phyloP scores from a whole-genome alignment of 2,888 invertebrate genomes.

The Psylliodes chrysocephalus region DNA sequence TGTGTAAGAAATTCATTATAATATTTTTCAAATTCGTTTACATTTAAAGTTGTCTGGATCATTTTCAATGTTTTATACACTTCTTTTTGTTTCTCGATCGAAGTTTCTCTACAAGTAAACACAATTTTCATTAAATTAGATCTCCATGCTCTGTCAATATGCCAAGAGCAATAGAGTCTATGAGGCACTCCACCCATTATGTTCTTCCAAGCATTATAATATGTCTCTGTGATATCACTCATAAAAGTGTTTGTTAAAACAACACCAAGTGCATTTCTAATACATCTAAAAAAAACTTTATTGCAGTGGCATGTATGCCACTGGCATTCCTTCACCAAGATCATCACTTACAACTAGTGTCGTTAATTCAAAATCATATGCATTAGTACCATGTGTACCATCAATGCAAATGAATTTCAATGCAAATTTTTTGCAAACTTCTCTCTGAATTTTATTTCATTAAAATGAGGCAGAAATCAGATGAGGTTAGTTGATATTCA shows the following conservation, averaged over 20 bases:
- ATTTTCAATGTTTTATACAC: background rate
- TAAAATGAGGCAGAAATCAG: constrained; percentile 9
- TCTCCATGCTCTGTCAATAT: no score
- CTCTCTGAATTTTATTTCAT: constrained; percentile 1
- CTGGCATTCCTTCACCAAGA: constrained; percentile 6
- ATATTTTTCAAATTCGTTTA: background rate
- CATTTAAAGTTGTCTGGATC: constrained; percentile 1
- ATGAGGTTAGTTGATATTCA: no score
- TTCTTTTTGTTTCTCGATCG: background rate
- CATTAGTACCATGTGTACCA: constrained; percentile 8
- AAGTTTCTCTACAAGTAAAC: background rate
- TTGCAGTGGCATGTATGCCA: background rate
- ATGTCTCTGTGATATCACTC: constrained; percentile 15
- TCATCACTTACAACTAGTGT: background rate
- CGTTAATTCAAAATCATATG: constrained; percentile 10
- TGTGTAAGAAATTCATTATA: background rate
- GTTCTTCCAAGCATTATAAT: constrained; percentile 21
- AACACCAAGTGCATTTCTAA: background rate
- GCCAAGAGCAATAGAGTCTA: constrained; percentile 23
- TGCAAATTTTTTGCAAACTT: no score
- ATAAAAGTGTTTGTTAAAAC: constrained; percentile 11
- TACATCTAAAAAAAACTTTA: background rate
- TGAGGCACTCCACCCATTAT: constrained; percentile 18
- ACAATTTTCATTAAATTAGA: constrained; percentile 5
- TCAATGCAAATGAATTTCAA: constrained; percentile 12